Evolutionary conservation across 1,140 invertebrate genomes (phyloP), one percentile per base, ranked within the genome.

Genomic region (Plodia interpunctella): DNA sequence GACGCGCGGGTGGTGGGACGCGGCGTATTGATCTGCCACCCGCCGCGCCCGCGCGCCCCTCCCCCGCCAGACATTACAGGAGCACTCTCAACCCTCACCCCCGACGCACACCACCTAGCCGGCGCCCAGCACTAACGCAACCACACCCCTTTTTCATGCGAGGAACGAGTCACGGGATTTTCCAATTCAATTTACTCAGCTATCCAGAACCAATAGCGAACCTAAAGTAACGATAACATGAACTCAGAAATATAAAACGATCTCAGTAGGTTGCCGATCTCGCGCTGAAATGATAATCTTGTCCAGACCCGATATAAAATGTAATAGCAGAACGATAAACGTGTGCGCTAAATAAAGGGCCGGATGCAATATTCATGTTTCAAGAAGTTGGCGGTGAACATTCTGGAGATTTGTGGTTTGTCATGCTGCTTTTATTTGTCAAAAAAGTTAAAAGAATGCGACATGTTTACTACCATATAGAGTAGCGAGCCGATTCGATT

Each of bases 141-240:
- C 83, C 83, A 86, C 86, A 88, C 86, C 83, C 83, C 81, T 84
- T 84, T 81, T 80, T 76, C 76, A 79, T 79, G 71, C 78, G 66
- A 80, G 72, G 63, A 69, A 70, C 79, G 70, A 87, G 76, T 87
- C 86, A 88, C 74, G 83, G 86, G 86, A 81, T 83, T 87, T 88
- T 88, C 83, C 86, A 82, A 87, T 85, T 88, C 80, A 84, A 86
- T 87, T 86, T 88, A 75, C 69, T 66, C 70, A 64, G 66, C 75
- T 65, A 76, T 76, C 67, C 64, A 77, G 65, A 80, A 72, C 65
- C 65, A 64, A 70, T 72, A 63, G 62, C 49, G 38, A n/a, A 52
- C 52, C 25, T 63, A 65, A 72, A 62, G 49, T 49, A 64, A 61
- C 51, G 54, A 51, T 51, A 64, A 67, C 49, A 55, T 49, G 54